A percentile compares a stretch with the other conserved stretches of the same genome.
Conservation (phyloP, 2,888 invertebrate genomes). For the Drosophila pegasa region DNA sequence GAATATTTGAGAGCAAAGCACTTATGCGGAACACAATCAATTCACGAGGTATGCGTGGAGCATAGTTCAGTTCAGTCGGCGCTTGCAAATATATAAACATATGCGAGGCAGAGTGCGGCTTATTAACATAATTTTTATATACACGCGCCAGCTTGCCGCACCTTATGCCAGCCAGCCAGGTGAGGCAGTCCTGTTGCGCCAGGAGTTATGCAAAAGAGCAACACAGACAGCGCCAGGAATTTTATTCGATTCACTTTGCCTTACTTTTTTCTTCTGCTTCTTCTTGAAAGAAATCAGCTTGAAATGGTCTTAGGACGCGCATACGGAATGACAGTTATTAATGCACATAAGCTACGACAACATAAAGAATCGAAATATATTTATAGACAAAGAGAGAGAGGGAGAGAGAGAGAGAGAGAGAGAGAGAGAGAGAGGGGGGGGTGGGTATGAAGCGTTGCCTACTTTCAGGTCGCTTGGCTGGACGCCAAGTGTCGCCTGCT, state of each 20-base stretch:
- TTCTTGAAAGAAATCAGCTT: slow-evolving; percentile 36
- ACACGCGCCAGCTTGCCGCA: slow-evolving; percentile 61
- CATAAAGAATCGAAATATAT: slow-evolving; percentile 16
- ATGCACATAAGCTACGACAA: slow-evolving; percentile 45
- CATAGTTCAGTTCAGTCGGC: neutral
- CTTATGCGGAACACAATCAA: neutral
- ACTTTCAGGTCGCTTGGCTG: slow-evolving; percentile 63
- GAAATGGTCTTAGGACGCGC: slow-evolving; percentile 30
- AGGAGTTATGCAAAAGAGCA: slow-evolving; percentile 38
- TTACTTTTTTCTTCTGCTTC: too few relatives aligned
- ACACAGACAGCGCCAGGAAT: slow-evolving; percentile 31
- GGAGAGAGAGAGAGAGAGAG: too few relatives aligned
- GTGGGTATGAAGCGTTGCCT: slow-evolving; percentile 61
- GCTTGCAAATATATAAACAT: neutral
- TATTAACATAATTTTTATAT: slow-evolving; percentile 74
- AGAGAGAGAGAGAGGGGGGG: too few relatives aligned
- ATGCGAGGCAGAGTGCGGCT: slow-evolving; percentile 12
- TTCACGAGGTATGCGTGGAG: slow-evolving; percentile 4
- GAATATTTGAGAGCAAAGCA: neutral
- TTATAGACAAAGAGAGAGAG: too few relatives aligned
- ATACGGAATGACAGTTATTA: slow-evolving; percentile 72
- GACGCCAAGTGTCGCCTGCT: slow-evolving; percentile 70
- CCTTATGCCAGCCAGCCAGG: slow-evolving; percentile 38
- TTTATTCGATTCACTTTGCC: slow-evolving; percentile 12
- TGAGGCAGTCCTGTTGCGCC: slow-evolving; percentile 31